Evolutionary conservation across 1,140 invertebrate genomes (phyloP).

Genomic region (Bombyx mori): DNA sequence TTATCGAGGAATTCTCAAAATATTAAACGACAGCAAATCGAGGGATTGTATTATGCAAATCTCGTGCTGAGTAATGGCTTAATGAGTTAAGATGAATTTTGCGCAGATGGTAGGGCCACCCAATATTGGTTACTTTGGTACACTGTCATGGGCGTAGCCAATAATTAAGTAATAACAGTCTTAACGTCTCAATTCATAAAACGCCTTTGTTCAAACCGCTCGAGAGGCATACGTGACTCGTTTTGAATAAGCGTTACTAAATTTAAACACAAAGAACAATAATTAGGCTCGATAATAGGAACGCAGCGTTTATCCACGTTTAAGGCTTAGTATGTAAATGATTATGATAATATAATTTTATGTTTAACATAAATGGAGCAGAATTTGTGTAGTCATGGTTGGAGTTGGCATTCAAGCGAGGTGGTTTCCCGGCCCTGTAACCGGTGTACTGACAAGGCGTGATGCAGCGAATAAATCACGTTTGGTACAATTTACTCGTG

Average conservation of each 20-base stretch:
- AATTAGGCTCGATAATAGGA: slow-evolving; percentile 63
- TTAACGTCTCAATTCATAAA: slow-evolving; percentile 6
- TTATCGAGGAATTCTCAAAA: no score
- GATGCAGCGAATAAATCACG: slow-evolving; percentile 39
- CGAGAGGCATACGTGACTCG: slow-evolving; percentile 38
- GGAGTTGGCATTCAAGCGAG: slow-evolving; percentile 39
- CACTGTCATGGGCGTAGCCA: slow-evolving; percentile 4
- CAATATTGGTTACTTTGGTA: no score
- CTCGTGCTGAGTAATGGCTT: no score
- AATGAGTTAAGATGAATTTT: not conserved
- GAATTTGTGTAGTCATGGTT: slow-evolving; percentile 61
- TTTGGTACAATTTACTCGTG: slow-evolving; percentile 9
- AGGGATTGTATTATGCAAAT: not conserved
- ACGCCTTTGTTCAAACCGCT: slow-evolving; percentile 5
- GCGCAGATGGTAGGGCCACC: not conserved
- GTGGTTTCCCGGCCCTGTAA: slow-evolving; percentile 32
- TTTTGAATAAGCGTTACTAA: slow-evolving; percentile 59
- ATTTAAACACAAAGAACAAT: slow-evolving; percentile 64
- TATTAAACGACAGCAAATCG: not conserved
- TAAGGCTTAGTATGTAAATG: slow-evolving; percentile 60
- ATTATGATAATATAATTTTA: slow-evolving; percentile 57
- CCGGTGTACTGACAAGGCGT: slow-evolving; percentile 35
- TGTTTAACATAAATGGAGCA: slow-evolving; percentile 62
- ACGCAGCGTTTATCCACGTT: slow-evolving; percentile 37
- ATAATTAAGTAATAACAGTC: slow-evolving; percentile 7